Conservation (phyloP, 1,140 invertebrate genomes). For the Phenacoccus solenopsis region DNA sequence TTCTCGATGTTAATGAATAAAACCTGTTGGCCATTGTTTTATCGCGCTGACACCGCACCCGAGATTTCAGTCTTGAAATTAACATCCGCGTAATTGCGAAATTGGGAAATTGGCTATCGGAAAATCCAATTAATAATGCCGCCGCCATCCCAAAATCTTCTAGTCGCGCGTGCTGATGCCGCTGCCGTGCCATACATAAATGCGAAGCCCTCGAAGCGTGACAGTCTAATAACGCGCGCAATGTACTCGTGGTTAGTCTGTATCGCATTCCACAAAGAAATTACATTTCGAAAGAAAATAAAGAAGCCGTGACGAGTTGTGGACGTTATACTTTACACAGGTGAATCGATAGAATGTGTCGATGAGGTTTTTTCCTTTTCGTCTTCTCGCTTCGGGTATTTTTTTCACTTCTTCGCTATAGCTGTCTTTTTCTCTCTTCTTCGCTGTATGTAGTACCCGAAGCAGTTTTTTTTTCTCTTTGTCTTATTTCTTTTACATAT, state of each 20-base stretch:
- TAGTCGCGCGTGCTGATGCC: background rate
- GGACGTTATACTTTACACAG: background rate
- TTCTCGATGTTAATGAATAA: background rate
- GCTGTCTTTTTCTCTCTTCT: no score
- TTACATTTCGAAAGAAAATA: background rate
- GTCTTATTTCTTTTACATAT: no score
- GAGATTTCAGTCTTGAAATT: no score
- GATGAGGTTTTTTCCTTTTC: background rate
- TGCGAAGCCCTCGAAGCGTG: background rate
- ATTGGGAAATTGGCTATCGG: no score
- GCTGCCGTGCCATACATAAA: background rate
- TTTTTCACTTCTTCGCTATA: background rate
- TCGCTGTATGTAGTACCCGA: no score
- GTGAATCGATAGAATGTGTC: background rate
- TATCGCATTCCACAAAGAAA: background rate
- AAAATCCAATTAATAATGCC: no score
- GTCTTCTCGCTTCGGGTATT: background rate
- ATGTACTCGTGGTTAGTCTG: background rate
- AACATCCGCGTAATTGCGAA: background rate
- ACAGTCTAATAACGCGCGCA: background rate
- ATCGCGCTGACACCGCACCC: no score
- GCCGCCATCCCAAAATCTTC: no score
- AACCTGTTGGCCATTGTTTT: no score
- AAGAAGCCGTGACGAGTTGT: conserved; percentile 1
- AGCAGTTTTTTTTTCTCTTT: no score